Conservation (phyloP, 2,113 vertebrate species). For the Pogonocichla stellata region DNA sequence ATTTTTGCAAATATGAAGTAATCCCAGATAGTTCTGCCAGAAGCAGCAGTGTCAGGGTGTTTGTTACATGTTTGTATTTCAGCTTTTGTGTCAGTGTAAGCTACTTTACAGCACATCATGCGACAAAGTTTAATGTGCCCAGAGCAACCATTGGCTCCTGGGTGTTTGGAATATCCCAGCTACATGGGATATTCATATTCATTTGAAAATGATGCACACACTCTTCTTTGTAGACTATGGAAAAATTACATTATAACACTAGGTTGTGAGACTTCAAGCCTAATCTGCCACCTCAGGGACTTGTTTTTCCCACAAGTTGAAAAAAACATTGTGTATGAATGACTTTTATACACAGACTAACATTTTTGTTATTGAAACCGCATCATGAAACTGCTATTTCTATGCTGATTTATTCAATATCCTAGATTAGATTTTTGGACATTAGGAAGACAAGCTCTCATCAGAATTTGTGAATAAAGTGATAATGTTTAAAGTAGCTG, state of each 20-base stretch:
- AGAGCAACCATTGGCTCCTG: neutral
- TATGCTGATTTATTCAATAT: neutral
- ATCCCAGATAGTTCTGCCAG: neutral
- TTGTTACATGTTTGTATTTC: neutral
- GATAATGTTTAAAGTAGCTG: neutral
- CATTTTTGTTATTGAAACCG: neutral
- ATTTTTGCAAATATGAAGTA: neutral
- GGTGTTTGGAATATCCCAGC: neutral
- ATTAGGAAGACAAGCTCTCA: neutral
- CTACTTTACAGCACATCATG: neutral
- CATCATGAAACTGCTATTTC: neutral
- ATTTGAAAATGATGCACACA: neutral
- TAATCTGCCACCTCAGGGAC: neutral
- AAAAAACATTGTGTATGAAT: neutral
- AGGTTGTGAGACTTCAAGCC: neutral
- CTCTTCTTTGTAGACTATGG: neutral
- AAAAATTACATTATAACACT: neutral
- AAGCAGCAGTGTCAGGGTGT: neutral
- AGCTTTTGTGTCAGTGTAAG: neutral
- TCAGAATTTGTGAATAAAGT: constrained; percentile 13
- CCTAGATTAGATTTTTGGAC: constrained; percentile 7
- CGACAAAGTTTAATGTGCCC: neutral
- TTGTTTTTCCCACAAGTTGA: neutral
- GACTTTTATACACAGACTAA: neutral
- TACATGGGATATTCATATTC: neutral